These are phyloP conservation scores for Macroteleia sp. DNA, from an alignment of 2,888 invertebrate species.

Conservation along the genomic window DNA sequence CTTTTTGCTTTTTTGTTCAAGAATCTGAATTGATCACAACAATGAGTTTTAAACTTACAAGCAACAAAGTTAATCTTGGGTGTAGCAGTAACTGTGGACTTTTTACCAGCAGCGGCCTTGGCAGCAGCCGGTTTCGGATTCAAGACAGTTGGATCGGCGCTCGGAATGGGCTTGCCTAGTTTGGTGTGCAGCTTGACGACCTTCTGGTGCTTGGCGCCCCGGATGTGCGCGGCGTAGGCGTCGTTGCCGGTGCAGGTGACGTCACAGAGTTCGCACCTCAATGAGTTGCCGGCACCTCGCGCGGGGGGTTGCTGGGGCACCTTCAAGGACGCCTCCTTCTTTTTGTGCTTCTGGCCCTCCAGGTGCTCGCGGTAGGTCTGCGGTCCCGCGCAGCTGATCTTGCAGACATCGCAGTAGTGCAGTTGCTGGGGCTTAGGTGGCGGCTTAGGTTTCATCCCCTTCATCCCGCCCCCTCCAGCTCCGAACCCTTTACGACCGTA, in stretches of 20 bases:
- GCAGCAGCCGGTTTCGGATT: slow-evolving; percentile 81
- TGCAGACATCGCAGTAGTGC: slow-evolving; percentile 99
- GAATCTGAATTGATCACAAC: no score
- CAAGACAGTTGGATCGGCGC: slow-evolving; percentile 96
- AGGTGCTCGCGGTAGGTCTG: slow-evolving; percentile 98
- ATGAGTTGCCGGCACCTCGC: slow-evolving; percentile 87
- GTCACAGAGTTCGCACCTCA: slow-evolving; percentile 98
- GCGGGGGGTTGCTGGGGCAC: slow-evolving; percentile 85
- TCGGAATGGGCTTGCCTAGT: slow-evolving; percentile 98
- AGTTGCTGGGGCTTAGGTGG: slow-evolving; percentile 96
- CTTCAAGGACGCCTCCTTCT: slow-evolving; percentile 95
- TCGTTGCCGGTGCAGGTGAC: slow-evolving; percentile 99
- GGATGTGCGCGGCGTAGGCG: slow-evolving; percentile 98
- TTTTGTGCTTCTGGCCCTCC: slow-evolving; percentile 99
- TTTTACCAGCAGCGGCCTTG: slow-evolving; percentile 76
- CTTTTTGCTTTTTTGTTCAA: no score
- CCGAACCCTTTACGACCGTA: slow-evolving; percentile 86
- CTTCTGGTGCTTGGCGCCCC: slow-evolving; percentile 99
- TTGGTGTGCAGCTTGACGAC: slow-evolving; percentile 98
- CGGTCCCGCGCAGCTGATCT: slow-evolving; percentile 98
- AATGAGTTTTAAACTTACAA: no score
- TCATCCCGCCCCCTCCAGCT: slow-evolving; percentile 82
- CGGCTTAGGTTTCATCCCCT: slow-evolving; percentile 89
- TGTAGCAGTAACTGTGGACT: slow-evolving; percentile 86
- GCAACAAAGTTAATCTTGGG: no score